Conservation (phyloP, 1,140 invertebrate genomes). For the Atta cephalotes region DNA sequence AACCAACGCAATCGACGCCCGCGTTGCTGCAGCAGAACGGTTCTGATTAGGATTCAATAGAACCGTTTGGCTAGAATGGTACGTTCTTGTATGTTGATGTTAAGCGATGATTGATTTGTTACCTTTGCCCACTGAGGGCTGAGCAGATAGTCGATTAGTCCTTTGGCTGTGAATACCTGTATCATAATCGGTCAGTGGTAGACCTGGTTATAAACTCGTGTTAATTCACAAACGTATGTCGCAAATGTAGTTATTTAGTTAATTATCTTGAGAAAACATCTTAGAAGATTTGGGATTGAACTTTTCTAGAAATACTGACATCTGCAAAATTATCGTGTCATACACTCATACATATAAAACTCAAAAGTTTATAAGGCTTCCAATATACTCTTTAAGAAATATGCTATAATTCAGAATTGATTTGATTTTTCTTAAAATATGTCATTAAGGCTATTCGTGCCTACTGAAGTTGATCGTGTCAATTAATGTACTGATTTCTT, state of each 20-base stretch:
- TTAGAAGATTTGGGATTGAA: neutral
- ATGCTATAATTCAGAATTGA: neutral
- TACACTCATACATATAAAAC: neutral
- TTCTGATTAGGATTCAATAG: conserved; percentile 80
- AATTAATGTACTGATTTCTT: no score
- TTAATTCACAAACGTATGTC: neutral
- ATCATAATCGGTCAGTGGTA: neutral
- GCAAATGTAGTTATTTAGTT: neutral
- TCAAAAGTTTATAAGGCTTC: neutral
- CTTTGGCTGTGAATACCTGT: conserved; percentile 23
- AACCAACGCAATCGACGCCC: conserved; percentile 81
- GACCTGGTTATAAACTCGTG: neutral
- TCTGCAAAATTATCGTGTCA: neutral
- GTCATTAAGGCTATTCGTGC: no score
- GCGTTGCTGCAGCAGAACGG: conserved; percentile 84
- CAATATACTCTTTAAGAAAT: neutral
- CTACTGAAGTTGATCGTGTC: no score
- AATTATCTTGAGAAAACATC: neutral
- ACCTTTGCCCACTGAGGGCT: conserved; percentile 23
- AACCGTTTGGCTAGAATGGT: conserved; percentile 28
- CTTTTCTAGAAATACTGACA: neutral
- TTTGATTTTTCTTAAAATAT: no score
- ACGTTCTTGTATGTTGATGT: conserved; percentile 51
- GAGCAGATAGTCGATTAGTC: conserved; percentile 22
- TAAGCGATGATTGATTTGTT: conserved; percentile 53